A percentile compares a stretch with the other conserved stretches of the same genome.
phyloP scores from a whole-genome alignment of 2,797 vertebrate species.

The Graptemys geographica region DNA sequence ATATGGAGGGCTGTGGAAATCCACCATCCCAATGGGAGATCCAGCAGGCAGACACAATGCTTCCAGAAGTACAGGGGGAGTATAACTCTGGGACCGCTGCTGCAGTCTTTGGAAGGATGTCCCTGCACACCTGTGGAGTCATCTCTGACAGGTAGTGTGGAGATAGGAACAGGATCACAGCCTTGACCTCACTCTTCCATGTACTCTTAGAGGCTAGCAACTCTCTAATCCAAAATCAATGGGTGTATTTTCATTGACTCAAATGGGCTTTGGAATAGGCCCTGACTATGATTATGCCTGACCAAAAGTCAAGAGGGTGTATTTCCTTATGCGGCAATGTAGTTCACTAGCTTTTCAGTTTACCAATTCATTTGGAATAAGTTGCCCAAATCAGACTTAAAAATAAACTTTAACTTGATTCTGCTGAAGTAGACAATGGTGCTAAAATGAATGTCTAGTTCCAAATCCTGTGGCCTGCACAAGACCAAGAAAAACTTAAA shows the following conservation, averaged over 20 bases:
- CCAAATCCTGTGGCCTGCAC: neutral
- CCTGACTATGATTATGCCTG: neutral
- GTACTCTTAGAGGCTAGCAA: neutral
- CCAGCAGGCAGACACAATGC: no score
- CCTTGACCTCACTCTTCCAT: neutral
- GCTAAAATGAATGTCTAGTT: neutral
- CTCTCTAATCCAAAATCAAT: neutral
- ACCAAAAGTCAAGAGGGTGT: neutral
- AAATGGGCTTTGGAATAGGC: neutral
- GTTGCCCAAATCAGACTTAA: neutral
- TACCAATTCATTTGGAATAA: neutral
- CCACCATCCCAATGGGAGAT: no score
- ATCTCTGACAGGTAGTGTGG: neutral
- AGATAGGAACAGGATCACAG: neutral
- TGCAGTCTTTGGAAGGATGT: neutral
- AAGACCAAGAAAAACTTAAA: neutral
- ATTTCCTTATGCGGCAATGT: neutral
- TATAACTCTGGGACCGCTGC: neutral
- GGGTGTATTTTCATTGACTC: neutral
- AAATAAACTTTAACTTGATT: neutral
- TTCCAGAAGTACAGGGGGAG: no score
- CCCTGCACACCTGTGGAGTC: neutral
- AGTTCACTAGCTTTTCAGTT: neutral
- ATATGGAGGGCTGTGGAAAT: no score
- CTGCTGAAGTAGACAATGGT: neutral